phyloP scores from a whole-genome alignment of 1,140 invertebrate genomes.

The Drosophila kohkoa region DNA sequence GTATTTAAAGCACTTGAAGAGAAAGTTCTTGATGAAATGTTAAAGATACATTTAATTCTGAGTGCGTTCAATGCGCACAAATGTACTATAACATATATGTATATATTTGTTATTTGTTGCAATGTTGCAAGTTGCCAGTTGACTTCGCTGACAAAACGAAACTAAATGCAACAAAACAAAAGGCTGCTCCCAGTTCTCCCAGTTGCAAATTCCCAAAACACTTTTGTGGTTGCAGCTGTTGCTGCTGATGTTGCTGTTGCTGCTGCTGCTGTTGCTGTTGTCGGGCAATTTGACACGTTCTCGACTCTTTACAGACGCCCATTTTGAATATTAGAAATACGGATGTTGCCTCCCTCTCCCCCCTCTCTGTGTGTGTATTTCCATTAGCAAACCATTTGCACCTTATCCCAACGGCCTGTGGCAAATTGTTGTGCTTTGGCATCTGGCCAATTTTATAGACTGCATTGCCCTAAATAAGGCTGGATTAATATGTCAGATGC shows the following conservation, averaged over 20 bases:
- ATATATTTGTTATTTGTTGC: neutral
- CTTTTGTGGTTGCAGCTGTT: slow-evolving; percentile 24
- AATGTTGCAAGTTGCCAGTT: neutral
- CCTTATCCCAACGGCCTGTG: neutral
- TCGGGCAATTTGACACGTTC: slow-evolving; percentile 60
- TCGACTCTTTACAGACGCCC: slow-evolving; percentile 8
- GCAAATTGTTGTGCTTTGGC: neutral
- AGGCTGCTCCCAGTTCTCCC: neutral
- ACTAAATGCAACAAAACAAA: slow-evolving; percentile 3
- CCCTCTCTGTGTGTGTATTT: neutral
- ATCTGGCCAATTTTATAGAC: slow-evolving; percentile 9
- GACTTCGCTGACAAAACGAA: neutral
- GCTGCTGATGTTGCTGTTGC: neutral
- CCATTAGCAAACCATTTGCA: slow-evolving; percentile 11
- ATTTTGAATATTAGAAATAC: slow-evolving; percentile 24
- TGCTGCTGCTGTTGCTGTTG: slow-evolving; percentile 2
- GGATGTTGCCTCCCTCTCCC: neutral
- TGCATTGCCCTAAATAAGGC: slow-evolving; percentile 12
- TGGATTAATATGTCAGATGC: neutral
- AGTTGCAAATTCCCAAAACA: slow-evolving; percentile 7
- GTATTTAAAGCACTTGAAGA: too few relatives aligned
- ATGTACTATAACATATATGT: too few relatives aligned
- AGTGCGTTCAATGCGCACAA: too few relatives aligned
- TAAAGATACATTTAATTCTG: too few relatives aligned
- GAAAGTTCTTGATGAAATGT: too few relatives aligned